Evolutionary conservation across 2,888 invertebrate species (phyloP), one percentile per base, ranked within the genome.

Genomic region (Drosophila quinaria): DNA sequence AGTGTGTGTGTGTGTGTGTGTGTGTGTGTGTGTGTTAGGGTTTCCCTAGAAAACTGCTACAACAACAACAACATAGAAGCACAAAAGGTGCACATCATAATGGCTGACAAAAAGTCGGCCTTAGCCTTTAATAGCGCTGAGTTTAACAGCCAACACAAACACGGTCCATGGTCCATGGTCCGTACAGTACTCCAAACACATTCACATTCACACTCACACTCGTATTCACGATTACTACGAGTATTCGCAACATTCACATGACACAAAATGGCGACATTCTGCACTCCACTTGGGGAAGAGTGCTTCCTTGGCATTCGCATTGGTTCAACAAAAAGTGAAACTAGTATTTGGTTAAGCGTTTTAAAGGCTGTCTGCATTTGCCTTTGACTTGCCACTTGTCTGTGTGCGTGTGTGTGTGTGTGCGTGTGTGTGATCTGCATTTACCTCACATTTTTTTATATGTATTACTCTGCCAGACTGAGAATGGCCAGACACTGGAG

Each of bases 61-160:
- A 65, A 35, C 81, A 70, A 66, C 59, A 68, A 31, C 31, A 17
- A 31, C 49, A 63, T 70, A 61, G 56, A 13, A 74, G 74, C 71
- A 83, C 87, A 89, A 84, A 87, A 85, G 84, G 87, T 89, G 84
- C 58, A 65, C 81, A 89, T 87, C 82, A 89, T 89, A 86, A 86
- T 86, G 89, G 89, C 87, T 87, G 82, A 89, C 87, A 89, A 85
- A 86, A 89, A 86, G 86, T 86, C 87, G 89, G 89, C 85, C 85
- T 86, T 86, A 87, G 85, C 89, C 85, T 86, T 86, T 86, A 89
- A 86, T 86, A 87, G 85, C 78, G 81, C 75, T 73, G 89, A 86
- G 87, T 87, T 86, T 87, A 86, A 87, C 85, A 84, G 87, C 78
- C 85, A 84, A 84, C 89, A 88, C 84, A 84, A 86, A 82, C 87